These are phyloP conservation scores for Patiria miniata DNA, from an alignment of 35 echinoderm and acorn worm species.

Conservation along the genomic window DNA sequence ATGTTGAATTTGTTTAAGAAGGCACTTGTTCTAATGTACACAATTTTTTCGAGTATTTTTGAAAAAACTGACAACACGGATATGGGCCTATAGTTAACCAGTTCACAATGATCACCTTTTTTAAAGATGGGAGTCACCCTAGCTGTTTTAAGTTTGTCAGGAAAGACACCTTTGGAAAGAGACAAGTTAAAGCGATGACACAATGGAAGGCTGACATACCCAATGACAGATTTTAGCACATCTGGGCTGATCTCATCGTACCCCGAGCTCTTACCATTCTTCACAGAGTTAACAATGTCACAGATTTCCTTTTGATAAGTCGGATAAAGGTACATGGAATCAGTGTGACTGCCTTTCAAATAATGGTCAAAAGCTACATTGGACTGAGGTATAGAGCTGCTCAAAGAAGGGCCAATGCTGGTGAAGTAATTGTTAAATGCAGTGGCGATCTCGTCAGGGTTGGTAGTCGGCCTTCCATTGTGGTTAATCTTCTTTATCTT, in stretches of 20 bases:
- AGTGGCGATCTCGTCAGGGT: background rate
- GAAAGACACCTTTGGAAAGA: background rate
- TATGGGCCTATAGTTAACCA: background rate
- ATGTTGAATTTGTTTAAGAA: background rate
- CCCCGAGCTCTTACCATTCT: background rate
- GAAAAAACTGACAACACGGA: background rate
- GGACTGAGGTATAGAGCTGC: background rate
- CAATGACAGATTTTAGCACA: background rate
- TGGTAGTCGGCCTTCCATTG: background rate
- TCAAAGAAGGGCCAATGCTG: background rate
- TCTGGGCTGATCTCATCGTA: background rate
- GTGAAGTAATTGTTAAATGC: conserved; percentile 1
- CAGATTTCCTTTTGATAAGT: no score
- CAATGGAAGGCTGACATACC: conserved; percentile 1
- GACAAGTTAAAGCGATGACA: background rate
- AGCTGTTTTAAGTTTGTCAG: no score
- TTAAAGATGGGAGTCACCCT: background rate
- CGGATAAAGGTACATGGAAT: no score
- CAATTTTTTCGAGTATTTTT: background rate
- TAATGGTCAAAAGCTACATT: no score
- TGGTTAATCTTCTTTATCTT: conserved; percentile 3
- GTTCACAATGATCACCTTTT: background rate
- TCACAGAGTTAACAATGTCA: background rate
- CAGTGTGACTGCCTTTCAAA: no score
- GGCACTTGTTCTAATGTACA: background rate